Percentiles rank a stretch among this genome's conserved stretches.
These are phyloP conservation scores for Eueides isabella DNA, from an alignment of 1,140 invertebrate genomes.

Conservation along the genomic window DNA sequence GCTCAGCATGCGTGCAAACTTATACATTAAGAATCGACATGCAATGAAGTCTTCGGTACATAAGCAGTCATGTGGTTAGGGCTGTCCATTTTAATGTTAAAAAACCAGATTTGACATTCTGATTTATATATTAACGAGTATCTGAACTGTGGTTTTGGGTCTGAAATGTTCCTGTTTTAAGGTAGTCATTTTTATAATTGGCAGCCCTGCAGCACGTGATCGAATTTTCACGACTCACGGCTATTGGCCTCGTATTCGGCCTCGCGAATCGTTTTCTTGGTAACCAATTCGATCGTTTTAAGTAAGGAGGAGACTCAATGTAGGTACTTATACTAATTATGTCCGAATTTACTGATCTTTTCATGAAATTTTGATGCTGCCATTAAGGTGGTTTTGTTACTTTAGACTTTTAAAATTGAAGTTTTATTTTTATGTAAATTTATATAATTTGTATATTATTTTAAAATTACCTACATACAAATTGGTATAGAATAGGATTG, in stretches of 20 bases:
- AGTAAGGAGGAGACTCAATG: conserved; percentile 49
- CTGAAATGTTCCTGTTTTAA: conserved; percentile 35
- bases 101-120: conserved; percentile 33
- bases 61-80: conserved; percentile 49
- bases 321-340: conserved; percentile 52
- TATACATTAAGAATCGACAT: conserved; percentile 66
- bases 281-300: conserved; percentile 66
- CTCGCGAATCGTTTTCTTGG: conserved; percentile 64
- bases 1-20: conserved; percentile 60
- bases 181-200: conserved; percentile 42
- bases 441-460: not conserved
- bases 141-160: conserved; percentile 30
- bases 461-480: not conserved
- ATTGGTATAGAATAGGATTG: too few species aligned
- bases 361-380: conserved; percentile 4
- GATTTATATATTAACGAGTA: conserved; percentile 35
- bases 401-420: not conserved
- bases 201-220: conserved; percentile 43
- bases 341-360: conserved; percentile 20
- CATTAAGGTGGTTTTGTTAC: not conserved
- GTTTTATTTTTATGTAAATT: not conserved
- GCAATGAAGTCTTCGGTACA: conserved; percentile 58
- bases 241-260: conserved; percentile 63
- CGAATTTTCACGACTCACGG: conserved; percentile 67
- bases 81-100: conserved; percentile 33